Evolutionary conservation across 1,140 invertebrate species (phyloP), one percentile per base, ranked within the genome.

Genomic region (Marisa cornuarietis): DNA sequence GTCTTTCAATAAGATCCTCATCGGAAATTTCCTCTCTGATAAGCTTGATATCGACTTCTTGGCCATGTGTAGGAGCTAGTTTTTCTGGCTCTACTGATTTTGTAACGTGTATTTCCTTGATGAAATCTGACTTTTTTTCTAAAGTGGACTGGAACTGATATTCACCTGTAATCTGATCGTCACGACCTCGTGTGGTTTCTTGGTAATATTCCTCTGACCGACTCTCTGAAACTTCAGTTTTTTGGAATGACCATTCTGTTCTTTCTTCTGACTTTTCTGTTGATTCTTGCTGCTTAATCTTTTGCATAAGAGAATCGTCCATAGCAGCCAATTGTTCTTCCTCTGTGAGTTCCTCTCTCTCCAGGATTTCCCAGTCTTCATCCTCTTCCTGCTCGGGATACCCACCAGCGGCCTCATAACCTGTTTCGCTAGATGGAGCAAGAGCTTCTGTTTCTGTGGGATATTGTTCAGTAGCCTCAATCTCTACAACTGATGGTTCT

Each of bases 311-410:
- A 42, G 69, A 24, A 62, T 75, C 62, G 62, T 72, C 62, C 54
- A 76, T 49, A 14, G 78, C 78, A 71, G 81, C 81, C 18, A 71
- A 71, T 26, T 76, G 78, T 49, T 82, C 81, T 63, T 82, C 78
- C 20, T 82, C 77, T 52, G 81, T 82, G 24, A 83, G 71, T 78
- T 88, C 84, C 42, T 83, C 78, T 54, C 83, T 84, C 58, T 87
- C 83, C 18, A 88, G 83, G 31, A 84, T 79, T 79, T 91, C 86
- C 85, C 90, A 88, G 71, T 85, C 85, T 49, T 90, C 90, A 88
- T 89, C 90, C 84, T 90, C 83, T 6, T 84, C 81, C 24, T 84
- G 78, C 51, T 83, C 78, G 26, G 78, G 63, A 31, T 51, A 18
- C 71, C 77, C 71, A 76, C n/a, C 69, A 63, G 58, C 51, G 18